Base-by-base conservation (phyloP, 2,888 invertebrate genomes). In the Biston stratarius region DNA sequence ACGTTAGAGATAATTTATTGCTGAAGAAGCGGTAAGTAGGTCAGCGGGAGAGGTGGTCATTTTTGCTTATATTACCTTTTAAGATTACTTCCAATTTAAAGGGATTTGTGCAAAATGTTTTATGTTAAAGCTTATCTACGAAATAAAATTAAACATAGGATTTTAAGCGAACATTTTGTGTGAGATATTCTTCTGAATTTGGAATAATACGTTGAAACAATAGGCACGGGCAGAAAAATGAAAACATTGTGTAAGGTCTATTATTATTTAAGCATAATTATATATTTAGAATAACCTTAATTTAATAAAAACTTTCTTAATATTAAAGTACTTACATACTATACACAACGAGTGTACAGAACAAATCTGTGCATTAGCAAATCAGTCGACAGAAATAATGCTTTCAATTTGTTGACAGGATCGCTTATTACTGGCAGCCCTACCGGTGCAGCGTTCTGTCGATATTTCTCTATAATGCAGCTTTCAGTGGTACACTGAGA, bases 401-500 rank as follows among this genome's bases (percentile, higher is more conserved):
- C 15, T 53, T 42, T 33, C 63, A 12, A 51, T 63, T 63, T 55
- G 67, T 67, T 55, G 67, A 67, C 59, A 67, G 38, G 58, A 38
- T 47, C 24, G 6, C 14, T 62, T 56, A 63, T 67, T 67, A 60
- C 55, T 55, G 15, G 9, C 60, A 67, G 15, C 63, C 59, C 60
- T 51, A 60, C 42, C 48, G 60, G 47, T 34, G 67, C 55, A 61
- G 36, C 65, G 59, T 61, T 67, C 62, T 64, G 69, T 70, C 71
- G 70, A 73, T 71, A 71, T 67, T 66, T 69, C 65, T 65, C 60
- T 60, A 62, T 51, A 65, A 65, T 59, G 64, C 60, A 67, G 66
- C 51, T 64, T 57, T 62, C 66, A 61, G 68, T 60, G 62, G 45
- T 38, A 63, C 48, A 60, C 24, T 49, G 40, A 42, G 45, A 38